These are phyloP conservation scores for Ciconia nigra DNA, from an alignment of 2,797 vertebrate genomes.

Conservation along the genomic window DNA sequence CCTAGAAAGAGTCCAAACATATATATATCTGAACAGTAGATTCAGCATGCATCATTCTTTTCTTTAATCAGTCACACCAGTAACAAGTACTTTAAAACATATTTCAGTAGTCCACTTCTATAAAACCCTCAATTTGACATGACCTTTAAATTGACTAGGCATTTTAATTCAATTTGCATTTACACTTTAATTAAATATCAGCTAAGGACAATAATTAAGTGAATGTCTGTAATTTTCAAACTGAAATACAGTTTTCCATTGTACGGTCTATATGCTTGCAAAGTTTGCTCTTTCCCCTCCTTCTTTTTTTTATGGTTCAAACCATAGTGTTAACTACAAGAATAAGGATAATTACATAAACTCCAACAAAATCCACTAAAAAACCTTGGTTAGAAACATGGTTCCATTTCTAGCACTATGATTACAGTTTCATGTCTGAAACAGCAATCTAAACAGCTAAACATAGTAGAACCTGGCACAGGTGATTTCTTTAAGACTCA, in stretches of 20 bases:
- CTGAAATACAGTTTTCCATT: neutral
- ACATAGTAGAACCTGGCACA: neutral
- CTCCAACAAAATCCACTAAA: neutral
- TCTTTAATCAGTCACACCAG: neutral
- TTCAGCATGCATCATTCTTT: neutral
- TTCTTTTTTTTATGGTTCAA: neutral
- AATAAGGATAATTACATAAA: neutral
- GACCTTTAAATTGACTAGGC: constrained; percentile 55
- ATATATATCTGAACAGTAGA: neutral
- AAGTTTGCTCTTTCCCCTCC: neutral
- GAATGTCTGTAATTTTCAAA: constrained; percentile 54
- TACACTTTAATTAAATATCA: constrained; percentile 66
- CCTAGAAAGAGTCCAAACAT: neutral
- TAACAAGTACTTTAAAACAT: constrained; percentile 37
- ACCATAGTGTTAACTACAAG: neutral
- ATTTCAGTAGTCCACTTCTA: constrained; percentile 12
- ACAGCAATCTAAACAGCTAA: neutral
- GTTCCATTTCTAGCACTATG: neutral
- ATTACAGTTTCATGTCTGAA: neutral
- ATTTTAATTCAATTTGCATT: constrained; percentile 54
- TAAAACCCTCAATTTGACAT: constrained; percentile 39
- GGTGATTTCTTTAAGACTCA: neutral
- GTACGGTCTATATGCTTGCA: neutral
- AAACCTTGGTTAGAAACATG: neutral
- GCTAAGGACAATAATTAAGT: constrained; percentile 40